Evolutionary conservation across 1,140 invertebrate species (phyloP), one percentile per base, ranked within the genome.

Genomic region (Phymorhynchus buccinoides): DNA sequence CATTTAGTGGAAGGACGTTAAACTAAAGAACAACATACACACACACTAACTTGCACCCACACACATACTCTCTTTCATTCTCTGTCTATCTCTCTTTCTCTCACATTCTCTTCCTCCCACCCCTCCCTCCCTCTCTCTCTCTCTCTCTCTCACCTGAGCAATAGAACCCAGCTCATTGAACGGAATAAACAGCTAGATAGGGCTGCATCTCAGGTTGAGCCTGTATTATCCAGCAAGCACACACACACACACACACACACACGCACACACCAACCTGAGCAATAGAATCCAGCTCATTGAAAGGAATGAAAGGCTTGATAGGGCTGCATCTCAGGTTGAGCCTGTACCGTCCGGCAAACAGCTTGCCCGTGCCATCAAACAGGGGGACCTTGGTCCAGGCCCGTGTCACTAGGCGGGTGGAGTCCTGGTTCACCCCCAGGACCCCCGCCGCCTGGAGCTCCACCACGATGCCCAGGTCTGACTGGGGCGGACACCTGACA

Each of bases 371-470:
- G 39, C 89, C 88, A 80, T 93, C 91, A 88, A 93, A 93, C 35
- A 93, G 73, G 22, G 91, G 90, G 14, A 93, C 85, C 86, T 93
- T 93, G 14, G 89, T 89, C 93, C 93, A 93, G 22, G 91, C 93
- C 22, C 89, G 84, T 1, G 92, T 91, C 68, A 91, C 90, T 1
- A 93, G 86, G 42, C 90, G 89, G 37, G 90, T 88, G 78, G 87
- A 79, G 84, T 91, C 90, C 80, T 91, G 88, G 22, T 91, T 88
- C 27, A 91, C 88, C 7, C 88, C 90, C 12, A 91, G 89, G 27
- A 88, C 90, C 39, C 90, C 88, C 56, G 90, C 88, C 22, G 89
- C 85, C 87, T 93, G 93, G 66, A 93, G 79, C 84, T 93, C 93
- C 35, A 91, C 90, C 30, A 93, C 89, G 82, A 93, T 90, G 75